Evolutionary conservation across 2,888 invertebrate genomes (phyloP), one percentile per base, ranked within the genome.

Genomic region (Tetragnatha montana): DNA sequence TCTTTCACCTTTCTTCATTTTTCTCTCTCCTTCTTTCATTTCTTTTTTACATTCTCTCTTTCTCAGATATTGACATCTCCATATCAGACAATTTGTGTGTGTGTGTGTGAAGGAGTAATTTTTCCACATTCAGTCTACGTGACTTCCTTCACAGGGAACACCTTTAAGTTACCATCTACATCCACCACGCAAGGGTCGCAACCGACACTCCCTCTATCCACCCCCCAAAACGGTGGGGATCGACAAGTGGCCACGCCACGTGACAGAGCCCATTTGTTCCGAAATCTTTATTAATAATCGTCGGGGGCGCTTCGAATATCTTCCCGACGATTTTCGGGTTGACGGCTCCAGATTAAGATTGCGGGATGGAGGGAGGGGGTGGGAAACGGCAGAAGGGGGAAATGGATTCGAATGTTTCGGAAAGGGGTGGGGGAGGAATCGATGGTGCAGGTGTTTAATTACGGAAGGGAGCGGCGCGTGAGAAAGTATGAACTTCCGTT

Each of bases 231-330:
- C 35, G 35, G 35, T 69, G 35, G 35, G 35, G 35, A 35, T 35
- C 85, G 89, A 89, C 89, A 89, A 89, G 89, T 85, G 89, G 81
- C 85, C 81, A 35, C 19, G 75, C 84, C 89, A 89, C 71, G 85
- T 89, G 89, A 85, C 89, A 81, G 71, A 69, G 50, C 85, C 76
- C 74, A 89, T 89, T 89, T 85, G 85, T 89, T 82, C 60, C 51
- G 87, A 88, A 88, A 88, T 88, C 81, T 88, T 88, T 88, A 88
- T 88, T 88, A 88, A 88, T 88, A 88, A 88, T 88, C 80, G 60
- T 6, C 70, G 51, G 71, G 14, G 76, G 49, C 6, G 76, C 21
- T 21, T 74, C 60, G 74, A 82, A 73, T 82, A 73, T 8, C 50
- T 82, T 51, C 19, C 35, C 50, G 51, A 73, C 19, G 81, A 73